These are phyloP conservation scores for Apostichopus californicus DNA, from an alignment of 35 echinoderm and acorn worm species.

Conservation along the genomic window DNA sequence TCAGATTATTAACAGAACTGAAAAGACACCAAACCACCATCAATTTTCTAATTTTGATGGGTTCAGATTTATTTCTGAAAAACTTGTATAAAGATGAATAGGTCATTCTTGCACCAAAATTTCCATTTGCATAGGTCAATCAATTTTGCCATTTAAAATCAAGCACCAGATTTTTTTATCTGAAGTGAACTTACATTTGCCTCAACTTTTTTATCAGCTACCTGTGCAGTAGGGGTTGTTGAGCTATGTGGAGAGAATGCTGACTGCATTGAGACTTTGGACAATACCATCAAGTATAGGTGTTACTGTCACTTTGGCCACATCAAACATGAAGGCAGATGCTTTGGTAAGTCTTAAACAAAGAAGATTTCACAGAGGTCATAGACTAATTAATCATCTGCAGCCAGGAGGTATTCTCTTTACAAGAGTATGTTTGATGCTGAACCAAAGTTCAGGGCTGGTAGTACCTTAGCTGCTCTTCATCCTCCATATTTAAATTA, in stretches of 20 bases:
- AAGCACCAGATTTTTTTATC: no score
- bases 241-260: conserved; percentile 43
- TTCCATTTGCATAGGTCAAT: no score
- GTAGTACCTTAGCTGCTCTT: no score
- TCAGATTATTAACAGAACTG: no score
- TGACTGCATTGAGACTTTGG: conserved; percentile 6
- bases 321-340: conserved; percentile 36
- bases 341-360: conserved; percentile 25
- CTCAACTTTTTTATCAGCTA: conserved; percentile 1
- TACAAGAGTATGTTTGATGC: neutral
- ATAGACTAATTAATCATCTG: neutral
- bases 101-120: no score
- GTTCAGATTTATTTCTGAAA: no score
- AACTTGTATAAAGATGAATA: no score
- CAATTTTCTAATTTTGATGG: no score
- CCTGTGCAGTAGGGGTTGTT: conserved; percentile 34
- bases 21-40: no score
- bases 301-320: conserved; percentile 41
- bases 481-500: neutral
- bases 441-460: neutral
- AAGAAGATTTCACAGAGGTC: neutral
- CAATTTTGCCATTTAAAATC: no score
- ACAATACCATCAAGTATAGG: neutral
- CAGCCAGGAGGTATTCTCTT: neutral
- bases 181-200: no score